A percentile compares a stretch with the other conserved stretches of the same genome.
Conservation (phyloP, 2,888 invertebrate species). For the Stenurella melanura region DNA sequence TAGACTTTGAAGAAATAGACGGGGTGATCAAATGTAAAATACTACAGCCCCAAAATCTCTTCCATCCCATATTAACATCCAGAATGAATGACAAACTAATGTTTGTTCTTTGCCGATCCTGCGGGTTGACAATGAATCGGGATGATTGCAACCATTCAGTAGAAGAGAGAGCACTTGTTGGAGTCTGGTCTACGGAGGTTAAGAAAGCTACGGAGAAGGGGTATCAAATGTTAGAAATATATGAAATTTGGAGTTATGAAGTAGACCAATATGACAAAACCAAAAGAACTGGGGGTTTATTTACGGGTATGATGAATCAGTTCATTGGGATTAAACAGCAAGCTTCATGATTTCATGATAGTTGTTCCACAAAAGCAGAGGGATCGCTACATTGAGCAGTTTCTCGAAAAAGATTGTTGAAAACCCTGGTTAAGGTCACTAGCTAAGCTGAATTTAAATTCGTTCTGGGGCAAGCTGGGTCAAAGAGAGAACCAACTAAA, state of each 20-base stretch:
- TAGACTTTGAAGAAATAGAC: conserved; percentile 41
- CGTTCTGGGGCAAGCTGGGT: conserved; percentile 60
- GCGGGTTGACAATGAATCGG: conserved; percentile 59
- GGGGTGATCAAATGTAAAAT: conserved; percentile 50
- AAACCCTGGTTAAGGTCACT: conserved; percentile 58
- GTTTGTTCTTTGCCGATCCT: conserved; percentile 66
- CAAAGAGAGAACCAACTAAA: conserved; percentile 51
- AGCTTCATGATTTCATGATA: conserved; percentile 58
- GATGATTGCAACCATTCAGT: conserved; percentile 61
- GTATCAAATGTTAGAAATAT: conserved; percentile 61
- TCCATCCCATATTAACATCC: conserved; percentile 52
- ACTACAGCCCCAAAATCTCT: conserved; percentile 50
- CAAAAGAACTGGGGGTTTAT: conserved; percentile 58
- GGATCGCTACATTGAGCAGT: conserved; percentile 25
- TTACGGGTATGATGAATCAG: conserved; percentile 64
- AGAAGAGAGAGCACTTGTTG: conserved; percentile 37
- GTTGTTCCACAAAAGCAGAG: conserved; percentile 52
- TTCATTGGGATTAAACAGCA: conserved; percentile 64
- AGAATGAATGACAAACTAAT: conserved; percentile 59
- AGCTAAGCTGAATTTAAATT: conserved; percentile 61
- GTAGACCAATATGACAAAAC: conserved; percentile 57
- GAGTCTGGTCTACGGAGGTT: conserved; percentile 58
- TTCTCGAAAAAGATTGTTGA: neutral
- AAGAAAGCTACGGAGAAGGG: conserved; percentile 62
- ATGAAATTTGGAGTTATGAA: conserved; percentile 40